A percentile compares a stretch with the other conserved stretches of the same genome.
Evolutionary conservation across 2,113 vertebrate species (phyloP).

Genomic region (Lamprotornis superbus): DNA sequence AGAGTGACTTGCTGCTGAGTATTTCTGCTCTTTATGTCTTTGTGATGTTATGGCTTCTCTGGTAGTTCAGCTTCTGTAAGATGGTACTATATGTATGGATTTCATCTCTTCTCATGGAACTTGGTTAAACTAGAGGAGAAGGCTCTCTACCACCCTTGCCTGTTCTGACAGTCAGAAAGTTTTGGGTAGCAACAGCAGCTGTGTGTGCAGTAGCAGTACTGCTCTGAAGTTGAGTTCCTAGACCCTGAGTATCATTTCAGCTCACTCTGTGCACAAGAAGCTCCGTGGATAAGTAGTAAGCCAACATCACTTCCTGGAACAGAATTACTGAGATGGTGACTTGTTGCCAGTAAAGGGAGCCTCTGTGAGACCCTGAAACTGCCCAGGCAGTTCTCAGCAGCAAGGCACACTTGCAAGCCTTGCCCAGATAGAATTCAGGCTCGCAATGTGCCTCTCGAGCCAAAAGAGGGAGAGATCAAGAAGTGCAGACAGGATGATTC

Average conservation of each 20-base stretch:
- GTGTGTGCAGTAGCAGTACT: background rate
- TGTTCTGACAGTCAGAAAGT: background rate
- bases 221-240: background rate
- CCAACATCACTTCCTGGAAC: background rate
- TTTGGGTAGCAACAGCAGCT: background rate
- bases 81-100: background rate
- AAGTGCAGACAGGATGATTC: no score
- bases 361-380: no score
- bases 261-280: background rate
- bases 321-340: background rate
- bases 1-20: background rate
- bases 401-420: no score
- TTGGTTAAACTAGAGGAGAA: background rate
- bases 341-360: no score
- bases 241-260: background rate
- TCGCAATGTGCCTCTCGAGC: no score
- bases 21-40: background rate
- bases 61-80: background rate
- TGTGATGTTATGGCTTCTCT: background rate
- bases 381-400: no score
- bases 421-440: no score
- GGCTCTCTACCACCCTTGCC: background rate
- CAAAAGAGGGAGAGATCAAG: no score
- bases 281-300: background rate
- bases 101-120: background rate